These are phyloP conservation scores for Noctilio leporinus DNA, from an alignment of 2,113 vertebrate genomes.

Conservation along the genomic window DNA sequence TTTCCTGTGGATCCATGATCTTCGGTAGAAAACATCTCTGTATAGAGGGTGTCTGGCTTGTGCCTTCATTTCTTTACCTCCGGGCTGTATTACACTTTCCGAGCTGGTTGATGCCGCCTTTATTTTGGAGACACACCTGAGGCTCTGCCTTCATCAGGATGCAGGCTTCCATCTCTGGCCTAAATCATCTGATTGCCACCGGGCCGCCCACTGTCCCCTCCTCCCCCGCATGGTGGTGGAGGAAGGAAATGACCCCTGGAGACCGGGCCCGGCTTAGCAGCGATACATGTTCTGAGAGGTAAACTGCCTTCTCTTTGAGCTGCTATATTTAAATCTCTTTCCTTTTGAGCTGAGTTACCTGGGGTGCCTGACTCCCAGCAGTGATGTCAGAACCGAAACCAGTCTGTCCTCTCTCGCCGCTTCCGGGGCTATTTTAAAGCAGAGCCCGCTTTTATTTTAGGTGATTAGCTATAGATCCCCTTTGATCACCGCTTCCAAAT, in stretches of 20 bases:
- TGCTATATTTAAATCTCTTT: conserved; percentile 49
- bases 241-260: not conserved
- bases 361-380: not conserved
- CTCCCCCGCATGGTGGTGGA: fast-evolving
- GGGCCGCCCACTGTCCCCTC: too few species aligned
- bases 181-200: not conserved
- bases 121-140: not conserved
- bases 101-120: not conserved
- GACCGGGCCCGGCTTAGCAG: not conserved
- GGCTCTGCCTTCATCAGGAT: not conserved
- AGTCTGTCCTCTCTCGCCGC: not conserved
- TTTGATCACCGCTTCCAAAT: not conserved
- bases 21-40: not conserved
- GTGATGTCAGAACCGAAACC: not conserved
- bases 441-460: not conserved
- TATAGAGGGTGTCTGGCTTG: not conserved
- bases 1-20: not conserved
- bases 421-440: not conserved
- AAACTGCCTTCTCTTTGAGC: not conserved
- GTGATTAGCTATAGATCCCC: not conserved
- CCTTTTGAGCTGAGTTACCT: conserved; percentile 10
- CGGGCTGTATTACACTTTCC: not conserved
- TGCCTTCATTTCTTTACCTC: not conserved
- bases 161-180: not conserved
- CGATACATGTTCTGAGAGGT: not conserved